Conservation (phyloP, 2,888 invertebrate genomes). For the Drosophila atripex region DNA sequence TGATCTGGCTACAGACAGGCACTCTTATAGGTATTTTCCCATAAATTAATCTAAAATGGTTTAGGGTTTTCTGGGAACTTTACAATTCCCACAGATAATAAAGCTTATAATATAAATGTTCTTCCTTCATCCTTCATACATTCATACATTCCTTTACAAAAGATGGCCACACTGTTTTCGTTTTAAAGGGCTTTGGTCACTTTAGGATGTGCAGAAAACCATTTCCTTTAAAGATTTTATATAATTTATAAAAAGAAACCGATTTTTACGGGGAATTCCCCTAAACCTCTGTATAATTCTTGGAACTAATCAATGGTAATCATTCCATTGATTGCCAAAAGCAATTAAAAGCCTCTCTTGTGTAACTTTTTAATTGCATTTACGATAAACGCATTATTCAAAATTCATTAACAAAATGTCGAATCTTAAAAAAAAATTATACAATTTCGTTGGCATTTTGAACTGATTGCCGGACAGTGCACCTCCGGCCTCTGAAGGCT, state of each 20-base stretch:
- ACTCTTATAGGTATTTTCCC: background rate
- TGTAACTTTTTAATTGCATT: background rate
- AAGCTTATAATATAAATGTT: too few species aligned
- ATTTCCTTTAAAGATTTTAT: too few species aligned
- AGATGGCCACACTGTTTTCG: background rate
- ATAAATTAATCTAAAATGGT: background rate
- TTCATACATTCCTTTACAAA: background rate
- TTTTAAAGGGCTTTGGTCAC: background rate
- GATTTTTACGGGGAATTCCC: background rate
- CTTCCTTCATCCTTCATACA: too few species aligned
- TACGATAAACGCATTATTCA: background rate
- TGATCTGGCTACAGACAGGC: conserved; percentile 3
- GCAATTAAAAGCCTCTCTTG: background rate
- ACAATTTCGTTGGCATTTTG: background rate
- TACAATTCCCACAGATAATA: background rate
- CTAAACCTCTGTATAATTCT: background rate
- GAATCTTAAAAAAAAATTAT: too few species aligned
- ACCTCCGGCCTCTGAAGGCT: background rate
- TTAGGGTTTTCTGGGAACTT: background rate
- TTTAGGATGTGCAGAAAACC: background rate
- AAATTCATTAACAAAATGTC: background rate
- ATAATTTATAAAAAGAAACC: background rate
- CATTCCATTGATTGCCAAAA: background rate
- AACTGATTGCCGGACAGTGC: background rate
- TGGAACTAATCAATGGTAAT: background rate